Evolutionary conservation across 2,797 vertebrate genomes (phyloP).

Genomic region (Trematomus bernacchii): DNA sequence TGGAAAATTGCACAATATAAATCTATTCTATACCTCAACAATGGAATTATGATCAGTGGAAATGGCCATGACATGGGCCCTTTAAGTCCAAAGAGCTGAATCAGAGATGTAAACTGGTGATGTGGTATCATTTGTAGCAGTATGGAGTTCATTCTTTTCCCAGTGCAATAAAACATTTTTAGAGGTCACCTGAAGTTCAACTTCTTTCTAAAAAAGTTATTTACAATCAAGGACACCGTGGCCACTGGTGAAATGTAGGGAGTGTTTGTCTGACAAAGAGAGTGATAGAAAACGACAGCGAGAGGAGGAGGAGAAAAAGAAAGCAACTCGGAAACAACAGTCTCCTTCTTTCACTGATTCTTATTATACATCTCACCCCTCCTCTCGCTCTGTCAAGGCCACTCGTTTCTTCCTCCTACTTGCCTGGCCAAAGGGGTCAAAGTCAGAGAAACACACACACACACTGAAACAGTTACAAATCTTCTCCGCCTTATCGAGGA

Average conservation of each 20-base stretch:
- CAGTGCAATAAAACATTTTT: neutral
- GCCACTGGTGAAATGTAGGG: constrained; percentile 72
- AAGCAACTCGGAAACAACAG: constrained; percentile 72
- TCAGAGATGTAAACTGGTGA: neutral
- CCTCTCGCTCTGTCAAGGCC: constrained; percentile 83
- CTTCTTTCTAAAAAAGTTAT: constrained; percentile 41
- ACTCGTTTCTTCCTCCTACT: constrained; percentile 81
- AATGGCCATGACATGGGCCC: too few species aligned
- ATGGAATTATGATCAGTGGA: too few species aligned
- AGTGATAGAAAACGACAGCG: constrained; percentile 59
- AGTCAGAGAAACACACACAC: constrained; percentile 48
- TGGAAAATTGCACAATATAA: too few species aligned
- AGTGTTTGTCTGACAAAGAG: constrained; percentile 73
- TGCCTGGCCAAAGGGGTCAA: constrained; percentile 69
- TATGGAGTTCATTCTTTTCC: neutral
- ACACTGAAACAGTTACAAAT: constrained; percentile 79
- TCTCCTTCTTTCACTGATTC: constrained; percentile 64
- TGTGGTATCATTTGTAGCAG: neutral
- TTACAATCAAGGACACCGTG: constrained; percentile 69
- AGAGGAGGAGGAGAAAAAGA: constrained; percentile 57
- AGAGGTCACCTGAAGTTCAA: constrained; percentile 32
- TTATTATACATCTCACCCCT: constrained; percentile 67
- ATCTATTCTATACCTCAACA: too few species aligned
- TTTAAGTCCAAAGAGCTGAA: neutral
- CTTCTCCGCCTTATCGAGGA: constrained; percentile 79